Evolutionary conservation across 2,113 vertebrate genomes (phyloP).

Genomic region (Eurystomus gularis): DNA sequence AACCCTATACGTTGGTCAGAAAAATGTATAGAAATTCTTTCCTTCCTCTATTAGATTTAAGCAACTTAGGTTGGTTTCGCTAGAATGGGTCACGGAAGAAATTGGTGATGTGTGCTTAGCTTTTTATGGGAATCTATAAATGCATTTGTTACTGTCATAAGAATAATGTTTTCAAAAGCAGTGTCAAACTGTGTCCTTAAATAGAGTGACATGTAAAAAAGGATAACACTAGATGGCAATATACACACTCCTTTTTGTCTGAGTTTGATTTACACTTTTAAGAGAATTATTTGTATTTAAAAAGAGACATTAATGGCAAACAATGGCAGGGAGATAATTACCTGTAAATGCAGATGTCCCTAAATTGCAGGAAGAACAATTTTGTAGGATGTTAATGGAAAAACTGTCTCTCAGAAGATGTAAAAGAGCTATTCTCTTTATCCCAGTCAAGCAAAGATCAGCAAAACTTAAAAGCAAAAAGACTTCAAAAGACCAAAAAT

Average conservation of each 20-base stretch:
- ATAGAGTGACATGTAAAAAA: background rate
- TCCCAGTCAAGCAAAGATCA: background rate
- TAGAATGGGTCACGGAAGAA: background rate
- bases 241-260: background rate
- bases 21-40: background rate
- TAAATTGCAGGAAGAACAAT: background rate
- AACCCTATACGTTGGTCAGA: background rate
- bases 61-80: background rate
- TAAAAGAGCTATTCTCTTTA: background rate
- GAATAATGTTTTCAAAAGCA: background rate
- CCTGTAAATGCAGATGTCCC: background rate
- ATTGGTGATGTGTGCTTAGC: background rate
- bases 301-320: background rate
- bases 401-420: background rate
- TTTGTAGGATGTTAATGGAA: background rate
- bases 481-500: background rate
- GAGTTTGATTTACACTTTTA: background rate
- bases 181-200: background rate
- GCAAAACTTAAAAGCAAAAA: background rate
- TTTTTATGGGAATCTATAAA: background rate
- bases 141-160: background rate
- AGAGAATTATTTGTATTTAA: background rate
- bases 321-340: background rate
- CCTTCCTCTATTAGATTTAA: background rate
- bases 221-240: slow-evolving; percentile 38